Percentiles rank a stretch among this genome's conserved stretches.
Evolutionary conservation across 2,113 vertebrate genomes (phyloP).

Genomic region (Ptyas mucosa): DNA sequence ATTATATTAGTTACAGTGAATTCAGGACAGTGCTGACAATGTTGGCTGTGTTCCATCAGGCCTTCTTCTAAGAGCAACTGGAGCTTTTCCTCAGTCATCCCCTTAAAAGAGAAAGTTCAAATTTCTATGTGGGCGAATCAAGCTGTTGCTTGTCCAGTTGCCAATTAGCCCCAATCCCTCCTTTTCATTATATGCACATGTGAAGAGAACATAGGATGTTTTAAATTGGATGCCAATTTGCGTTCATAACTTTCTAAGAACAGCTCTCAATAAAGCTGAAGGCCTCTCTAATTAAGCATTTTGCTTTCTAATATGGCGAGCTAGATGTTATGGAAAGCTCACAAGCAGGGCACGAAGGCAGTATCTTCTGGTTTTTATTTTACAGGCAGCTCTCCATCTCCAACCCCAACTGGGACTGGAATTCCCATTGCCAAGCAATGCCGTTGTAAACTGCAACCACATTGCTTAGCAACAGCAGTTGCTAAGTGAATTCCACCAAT

Average conservation of each 20-base stretch:
- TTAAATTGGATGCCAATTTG: background rate
- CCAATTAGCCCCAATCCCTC: background rate
- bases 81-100: slow-evolving; percentile 67
- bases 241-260: background rate
- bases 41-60: slow-evolving; percentile 62
- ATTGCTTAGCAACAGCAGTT: background rate
- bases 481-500: background rate
- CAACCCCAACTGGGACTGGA: background rate
- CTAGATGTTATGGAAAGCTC: background rate
- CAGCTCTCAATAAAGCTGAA: background rate
- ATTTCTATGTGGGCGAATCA: background rate
- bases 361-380: background rate
- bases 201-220: background rate
- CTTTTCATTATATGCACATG: background rate
- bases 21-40: slow-evolving; percentile 60
- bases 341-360: background rate
- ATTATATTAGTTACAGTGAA: slow-evolving; percentile 64
- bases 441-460: background rate
- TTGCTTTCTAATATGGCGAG: background rate
- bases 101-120: slow-evolving; percentile 26
- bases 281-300: background rate
- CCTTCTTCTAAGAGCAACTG: slow-evolving; percentile 55
- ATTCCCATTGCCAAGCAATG: background rate
- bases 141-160: background rate
- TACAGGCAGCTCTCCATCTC: background rate